Evolutionary conservation across 2,888 invertebrate species (phyloP), one percentile per base, ranked within the genome.

Genomic region (Zele albiditarsus): DNA sequence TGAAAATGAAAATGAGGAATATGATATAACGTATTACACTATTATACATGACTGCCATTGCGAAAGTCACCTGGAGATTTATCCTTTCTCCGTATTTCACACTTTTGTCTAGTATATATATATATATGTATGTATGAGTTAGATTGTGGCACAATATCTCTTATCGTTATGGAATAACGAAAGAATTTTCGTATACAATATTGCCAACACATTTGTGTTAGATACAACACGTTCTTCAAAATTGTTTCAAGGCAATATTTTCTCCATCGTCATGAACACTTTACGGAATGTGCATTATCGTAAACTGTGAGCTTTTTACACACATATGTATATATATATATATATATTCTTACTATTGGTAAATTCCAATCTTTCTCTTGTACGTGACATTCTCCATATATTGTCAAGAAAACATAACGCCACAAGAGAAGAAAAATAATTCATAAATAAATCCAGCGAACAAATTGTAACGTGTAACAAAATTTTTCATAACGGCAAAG

Each of bases 11-110:
- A 60, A 60, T 16, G 27, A 60, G 28, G n/a, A 53, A 20, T 20
- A 60, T 60, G 28, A 60, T 27, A 25, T 60, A 60, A 60, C 16
- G 14, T 28, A n/a, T 60, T 27, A 60, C 60, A 60, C 16, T 25
- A 4, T 25, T 58, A 60, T 60, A 14, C 3, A 60, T 25, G 53
- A 23, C 53, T 53, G 6, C 53, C 3, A 53, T 53, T 53, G 53
- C 53, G 53, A 53, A 53, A 53, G 53, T 20, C 3, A 23, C 53
- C 3, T 53, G 23, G 20, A 53, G 53, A 53, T 53, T 53, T 53
- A 53, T 53, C 20, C 53, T 53, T 53, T 53, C 53, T 20, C 53
- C n/a, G 0, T 23, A 4, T 53, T 53, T 20, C 20, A 2, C 53
- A 20, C 53, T 53, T 53, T 10, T 20, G n/a, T 46, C 0, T 46